Evolutionary conservation across 2,888 invertebrate genomes (phyloP).

Genomic region (Caenorhabditis imperialis): DNA sequence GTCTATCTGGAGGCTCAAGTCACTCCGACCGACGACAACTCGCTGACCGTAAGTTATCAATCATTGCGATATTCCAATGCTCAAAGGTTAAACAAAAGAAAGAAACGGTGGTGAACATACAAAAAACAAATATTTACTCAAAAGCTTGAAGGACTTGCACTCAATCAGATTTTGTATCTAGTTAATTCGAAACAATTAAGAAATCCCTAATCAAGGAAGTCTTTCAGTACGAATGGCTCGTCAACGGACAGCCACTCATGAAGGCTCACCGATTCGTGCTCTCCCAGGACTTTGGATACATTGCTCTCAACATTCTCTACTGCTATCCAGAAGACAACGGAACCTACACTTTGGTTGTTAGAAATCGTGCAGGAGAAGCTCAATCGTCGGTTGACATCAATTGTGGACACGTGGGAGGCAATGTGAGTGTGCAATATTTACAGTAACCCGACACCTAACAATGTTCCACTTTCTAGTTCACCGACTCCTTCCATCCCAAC

Average conservation of each 20-base stretch:
- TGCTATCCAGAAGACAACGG: constrained; percentile 98
- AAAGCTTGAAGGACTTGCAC: too few relatives aligned
- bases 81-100: constrained; percentile 34
- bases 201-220: not conserved
- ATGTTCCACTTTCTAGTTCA: constrained; percentile 81
- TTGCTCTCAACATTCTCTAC: constrained; percentile 93
- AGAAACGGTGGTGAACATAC: constrained; percentile 5
- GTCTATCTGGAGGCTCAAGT: constrained; percentile 80
- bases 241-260: constrained; percentile 89
- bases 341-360: constrained; percentile 83
- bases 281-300: constrained; percentile 93
- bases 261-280: constrained; percentile 84
- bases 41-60: constrained; percentile 64
- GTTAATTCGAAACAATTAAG: constrained; percentile 6
- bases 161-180: not conserved
- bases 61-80: not conserved
- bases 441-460: not conserved
- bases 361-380: constrained; percentile 93
- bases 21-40: constrained; percentile 80
- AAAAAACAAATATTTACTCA: constrained; percentile 42
- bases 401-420: constrained; percentile 74
- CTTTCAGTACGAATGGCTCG: constrained; percentile 91
- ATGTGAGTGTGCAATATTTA: constrained; percentile 44
- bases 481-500: constrained; percentile 92
- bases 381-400: constrained; percentile 86